Evolutionary conservation across 2,888 invertebrate genomes (phyloP).

Genomic region (Desoria tigrina): DNA sequence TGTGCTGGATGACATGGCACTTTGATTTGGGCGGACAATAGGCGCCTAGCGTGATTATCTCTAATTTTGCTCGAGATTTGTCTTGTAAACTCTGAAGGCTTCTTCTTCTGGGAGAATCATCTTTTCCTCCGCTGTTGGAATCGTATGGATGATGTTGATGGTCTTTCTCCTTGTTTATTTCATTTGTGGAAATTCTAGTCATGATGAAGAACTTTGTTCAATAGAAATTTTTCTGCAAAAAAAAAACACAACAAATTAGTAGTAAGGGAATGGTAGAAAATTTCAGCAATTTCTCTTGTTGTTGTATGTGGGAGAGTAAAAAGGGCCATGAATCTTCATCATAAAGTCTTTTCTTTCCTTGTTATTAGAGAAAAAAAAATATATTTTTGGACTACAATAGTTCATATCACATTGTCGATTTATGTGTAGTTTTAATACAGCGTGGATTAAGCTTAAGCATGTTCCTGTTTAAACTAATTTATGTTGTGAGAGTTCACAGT

Average conservation of each 20-base stretch:
- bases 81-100: slow-evolving; percentile 13
- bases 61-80: slow-evolving; percentile 47
- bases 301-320: neutral
- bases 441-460: no score
- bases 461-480: no score
- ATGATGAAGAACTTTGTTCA: slow-evolving; percentile 22
- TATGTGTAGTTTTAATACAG: no score
- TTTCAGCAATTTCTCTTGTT: slow-evolving; percentile 15
- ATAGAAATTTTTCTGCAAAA: slow-evolving; percentile 13
- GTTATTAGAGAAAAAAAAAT: slow-evolving; percentile 8
- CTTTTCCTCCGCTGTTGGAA: neutral
- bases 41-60: slow-evolving; percentile 50
- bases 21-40: slow-evolving; percentile 45
- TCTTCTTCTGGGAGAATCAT: slow-evolving; percentile 1
- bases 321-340: slow-evolving; percentile 8
- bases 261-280: slow-evolving; percentile 1
- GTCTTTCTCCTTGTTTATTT: slow-evolving; percentile 21
- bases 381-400: neutral
- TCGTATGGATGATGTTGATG: neutral
- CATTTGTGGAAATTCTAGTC: slow-evolving; percentile 32
- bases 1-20: slow-evolving; percentile 45
- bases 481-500: no score
- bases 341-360: neutral
- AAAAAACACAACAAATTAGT: slow-evolving; percentile 20
- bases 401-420: no score